Evolutionary conservation across 2,888 invertebrate species (phyloP).

Genomic region (Sphaeridia pumilis): DNA sequence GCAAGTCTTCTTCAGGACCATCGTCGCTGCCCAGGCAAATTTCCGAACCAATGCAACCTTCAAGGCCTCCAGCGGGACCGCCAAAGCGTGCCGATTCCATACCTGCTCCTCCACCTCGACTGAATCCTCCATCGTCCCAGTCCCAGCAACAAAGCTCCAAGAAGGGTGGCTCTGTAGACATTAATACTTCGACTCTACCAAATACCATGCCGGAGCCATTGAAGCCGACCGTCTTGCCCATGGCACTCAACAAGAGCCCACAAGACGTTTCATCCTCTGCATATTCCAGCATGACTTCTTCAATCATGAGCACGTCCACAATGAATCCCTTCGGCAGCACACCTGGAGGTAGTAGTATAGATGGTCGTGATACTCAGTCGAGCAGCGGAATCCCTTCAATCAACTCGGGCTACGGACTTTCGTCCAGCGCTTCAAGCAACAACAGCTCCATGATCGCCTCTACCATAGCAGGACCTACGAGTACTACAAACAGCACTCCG

Average conservation of each 20-base stretch:
- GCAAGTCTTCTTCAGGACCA: too few relatives aligned
- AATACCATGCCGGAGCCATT: conserved; percentile 3
- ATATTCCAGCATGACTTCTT: background rate
- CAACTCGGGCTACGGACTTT: background rate
- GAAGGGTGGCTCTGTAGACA: too few relatives aligned
- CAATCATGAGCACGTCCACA: background rate
- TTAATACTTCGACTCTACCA: background rate
- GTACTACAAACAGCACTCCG: background rate
- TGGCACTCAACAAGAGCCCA: too few relatives aligned
- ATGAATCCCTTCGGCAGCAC: background rate
- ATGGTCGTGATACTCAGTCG: too few relatives aligned
- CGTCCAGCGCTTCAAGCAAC: too few relatives aligned
- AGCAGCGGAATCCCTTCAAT: background rate
- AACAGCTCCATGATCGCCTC: background rate
- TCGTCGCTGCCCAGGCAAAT: conserved; percentile 1
- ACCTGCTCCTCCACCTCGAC: background rate
- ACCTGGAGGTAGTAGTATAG: too few relatives aligned
- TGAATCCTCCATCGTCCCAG: conserved; percentile 2
- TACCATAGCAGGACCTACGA: background rate
- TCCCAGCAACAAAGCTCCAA: background rate
- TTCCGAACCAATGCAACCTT: background rate
- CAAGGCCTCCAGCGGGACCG: background rate
- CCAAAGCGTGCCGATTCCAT: too few relatives aligned
- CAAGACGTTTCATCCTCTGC: too few relatives aligned
- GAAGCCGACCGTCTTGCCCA: too few relatives aligned